Base-by-base conservation (phyloP, 2,113 vertebrate species). In the Neoarius graeffei region DNA sequence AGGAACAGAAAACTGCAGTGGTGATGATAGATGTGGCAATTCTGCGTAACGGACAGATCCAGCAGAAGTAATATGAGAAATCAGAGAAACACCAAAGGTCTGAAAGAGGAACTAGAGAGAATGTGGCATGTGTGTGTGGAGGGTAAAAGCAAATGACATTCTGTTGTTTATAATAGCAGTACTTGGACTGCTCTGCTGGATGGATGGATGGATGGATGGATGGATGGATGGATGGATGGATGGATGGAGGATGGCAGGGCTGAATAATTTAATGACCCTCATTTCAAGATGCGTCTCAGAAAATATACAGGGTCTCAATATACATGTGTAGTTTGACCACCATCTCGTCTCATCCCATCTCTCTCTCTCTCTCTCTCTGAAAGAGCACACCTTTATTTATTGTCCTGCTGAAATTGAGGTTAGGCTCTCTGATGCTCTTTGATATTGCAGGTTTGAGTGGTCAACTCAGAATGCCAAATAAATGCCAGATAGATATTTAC, bases 401-500 rank as follows among this genome's bases (percentile, higher is more conserved):
- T 84, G 64, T 66, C 60, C 62, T 14, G 54, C 35, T 81, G 69
- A 83, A 84, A 76, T 59, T 48, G 84, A 86, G 85, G 77, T 87
- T 87, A 85, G 67, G 52, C 54, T 42, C 71, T 42, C 9, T 30
- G 85, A 89, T 82, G 83, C 20, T 67, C 62, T 69, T 30, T 54
- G 52, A 42, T 7, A 79, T 83, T 42, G 13, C 56, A 67, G 86
- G 64, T 73, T 81, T 85, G 60, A n/a, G 27, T 35, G 42, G 89
- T 62, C 74, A 42, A 35, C 59, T 81, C 17, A 57, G 69, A 88
- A 87, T 86, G 71, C 73, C 90, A 86, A 48, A 82, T 86, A 87
- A 90, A 90, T 88, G 76, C 85, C 66, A 91, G 77, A 74, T 73
- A 82, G 69, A 89, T 35, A 64, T 89, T 89, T 89, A 30, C 57